Evolutionary conservation across 92 coral and sea anemone genomes (phyloP), one percentile per base, ranked within the genome.

Genomic region (Muricea muricata): DNA sequence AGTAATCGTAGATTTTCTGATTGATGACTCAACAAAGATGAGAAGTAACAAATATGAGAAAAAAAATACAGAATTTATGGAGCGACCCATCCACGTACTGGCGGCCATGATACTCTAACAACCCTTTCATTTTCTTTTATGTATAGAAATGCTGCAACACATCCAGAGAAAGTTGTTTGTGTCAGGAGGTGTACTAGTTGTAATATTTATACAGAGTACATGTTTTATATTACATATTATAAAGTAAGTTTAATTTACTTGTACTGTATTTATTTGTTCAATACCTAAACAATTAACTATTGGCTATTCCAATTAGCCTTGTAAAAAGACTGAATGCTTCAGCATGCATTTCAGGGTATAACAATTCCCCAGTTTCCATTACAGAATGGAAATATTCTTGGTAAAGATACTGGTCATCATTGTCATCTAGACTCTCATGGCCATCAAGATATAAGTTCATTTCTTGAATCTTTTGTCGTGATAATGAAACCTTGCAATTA

Each of bases 341-440:
- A 58, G 9, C n/a, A 58, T 58, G 67, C 7, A 20, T 58, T 7
- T 58, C 67, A 58, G 67, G 67, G n/a, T 58, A 58, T 58, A 58
- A 58, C n/a, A 58, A 58, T 7, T 20, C 67, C 67, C n/a, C 67
- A 58, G 7, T 58, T 58, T 58, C 67, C 14, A 42, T 42, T 42
- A 42, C 50, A 42, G 7, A 42, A 42, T 42, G 50, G 14, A 42
- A 42, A 42, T 58, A 58, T 58, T 58, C 67, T 20, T 58, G 67
- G 67, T 58, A 58, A 20, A n/a, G n/a, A n/a, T n/a, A n/a, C n/a
- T 58, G 9, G n/a, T 20, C n/a, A 58, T 58, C 67, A 58, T 58
- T 7, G 7, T 7, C 67, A 6, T 58, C 67, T 58, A 6, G 9
- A 58, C 67, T 20, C 7, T 58, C 67, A 58, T 58, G n/a, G n/a